Evolutionary conservation across 2,113 vertebrate species (phyloP).

Genomic region (Charina bottae): DNA sequence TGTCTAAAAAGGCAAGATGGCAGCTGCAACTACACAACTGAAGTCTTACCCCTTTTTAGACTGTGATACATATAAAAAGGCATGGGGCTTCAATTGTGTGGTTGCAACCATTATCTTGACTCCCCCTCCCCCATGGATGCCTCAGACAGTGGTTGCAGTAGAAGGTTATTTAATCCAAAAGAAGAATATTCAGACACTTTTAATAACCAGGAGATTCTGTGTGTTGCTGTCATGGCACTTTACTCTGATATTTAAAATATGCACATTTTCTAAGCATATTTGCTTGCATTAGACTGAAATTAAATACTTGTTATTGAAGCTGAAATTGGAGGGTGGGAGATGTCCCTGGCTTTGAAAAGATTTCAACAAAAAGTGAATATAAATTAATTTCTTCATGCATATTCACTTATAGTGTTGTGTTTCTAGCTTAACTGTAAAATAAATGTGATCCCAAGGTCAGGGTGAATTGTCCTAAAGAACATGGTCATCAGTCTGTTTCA

Average conservation of each 20-base stretch:
- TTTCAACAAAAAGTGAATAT: constrained; percentile 8
- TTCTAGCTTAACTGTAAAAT: neutral
- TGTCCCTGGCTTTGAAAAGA: constrained; percentile 26
- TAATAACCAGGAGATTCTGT: neutral
- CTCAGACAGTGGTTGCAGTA: neutral
- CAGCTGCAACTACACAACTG: too few relatives aligned
- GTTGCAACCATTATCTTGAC: too few relatives aligned
- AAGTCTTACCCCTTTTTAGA: too few relatives aligned
- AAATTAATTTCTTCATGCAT: neutral
- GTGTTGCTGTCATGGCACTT: constrained; percentile 33
- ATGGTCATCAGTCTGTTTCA: constrained; percentile 34
- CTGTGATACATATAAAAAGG: too few relatives aligned
- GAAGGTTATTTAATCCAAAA: neutral
- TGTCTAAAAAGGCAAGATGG: too few relatives aligned
- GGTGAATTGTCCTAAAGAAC: neutral
- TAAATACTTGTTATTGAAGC: constrained; percentile 16
- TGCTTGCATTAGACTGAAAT: constrained; percentile 57
- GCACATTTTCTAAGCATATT: constrained; percentile 34
- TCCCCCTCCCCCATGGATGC: too few relatives aligned
- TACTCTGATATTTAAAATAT: constrained; percentile 10
- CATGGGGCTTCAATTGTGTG: too few relatives aligned
- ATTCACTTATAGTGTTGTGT: neutral
- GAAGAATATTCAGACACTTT: constrained; percentile 39
- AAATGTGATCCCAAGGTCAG: neutral
- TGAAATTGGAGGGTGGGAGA: constrained; percentile 35